Evolutionary conservation across 2,888 invertebrate genomes (phyloP).

Genomic region (Bellardia pandia): DNA sequence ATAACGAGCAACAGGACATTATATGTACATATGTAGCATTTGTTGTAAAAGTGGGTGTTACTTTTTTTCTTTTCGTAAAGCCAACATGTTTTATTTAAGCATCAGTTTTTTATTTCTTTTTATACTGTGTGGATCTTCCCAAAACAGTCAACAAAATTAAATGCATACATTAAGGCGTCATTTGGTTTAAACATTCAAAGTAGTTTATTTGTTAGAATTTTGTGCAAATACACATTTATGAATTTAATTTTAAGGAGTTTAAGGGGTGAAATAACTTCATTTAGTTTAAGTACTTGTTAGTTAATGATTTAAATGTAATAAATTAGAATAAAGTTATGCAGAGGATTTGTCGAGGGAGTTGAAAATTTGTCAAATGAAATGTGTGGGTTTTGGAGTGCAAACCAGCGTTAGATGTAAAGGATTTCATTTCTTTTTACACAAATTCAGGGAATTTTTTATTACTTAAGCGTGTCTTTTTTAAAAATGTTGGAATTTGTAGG

Average conservation of each 20-base stretch:
- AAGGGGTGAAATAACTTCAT: conserved; percentile 23
- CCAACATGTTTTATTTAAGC: conserved; percentile 12
- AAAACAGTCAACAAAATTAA: conserved; percentile 8
- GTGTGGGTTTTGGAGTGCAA: too few species aligned
- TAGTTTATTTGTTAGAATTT: neutral
- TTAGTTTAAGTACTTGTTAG: conserved; percentile 44
- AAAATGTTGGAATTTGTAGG: too few species aligned
- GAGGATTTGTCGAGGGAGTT: neutral
- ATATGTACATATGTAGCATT: neutral
- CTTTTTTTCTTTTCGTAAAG: neutral
- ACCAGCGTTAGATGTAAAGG: too few species aligned
- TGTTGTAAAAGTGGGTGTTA: conserved; percentile 32
- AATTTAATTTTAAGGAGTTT: neutral
- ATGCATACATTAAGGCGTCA: conserved; percentile 62
- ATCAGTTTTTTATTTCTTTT: neutral
- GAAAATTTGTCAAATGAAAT: too few species aligned
- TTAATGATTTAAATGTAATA: conserved; percentile 47
- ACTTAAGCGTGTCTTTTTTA: too few species aligned
- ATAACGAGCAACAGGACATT: neutral
- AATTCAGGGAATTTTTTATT: too few species aligned
- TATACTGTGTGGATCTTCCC: neutral
- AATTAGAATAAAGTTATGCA: conserved; percentile 20
- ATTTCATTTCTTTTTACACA: too few species aligned
- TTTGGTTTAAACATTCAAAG: neutral
- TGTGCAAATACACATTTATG: neutral